Evolutionary conservation across 2,888 invertebrate genomes (phyloP), one percentile per base, ranked within the genome.

Genomic region (Clepsis dumicolana): DNA sequence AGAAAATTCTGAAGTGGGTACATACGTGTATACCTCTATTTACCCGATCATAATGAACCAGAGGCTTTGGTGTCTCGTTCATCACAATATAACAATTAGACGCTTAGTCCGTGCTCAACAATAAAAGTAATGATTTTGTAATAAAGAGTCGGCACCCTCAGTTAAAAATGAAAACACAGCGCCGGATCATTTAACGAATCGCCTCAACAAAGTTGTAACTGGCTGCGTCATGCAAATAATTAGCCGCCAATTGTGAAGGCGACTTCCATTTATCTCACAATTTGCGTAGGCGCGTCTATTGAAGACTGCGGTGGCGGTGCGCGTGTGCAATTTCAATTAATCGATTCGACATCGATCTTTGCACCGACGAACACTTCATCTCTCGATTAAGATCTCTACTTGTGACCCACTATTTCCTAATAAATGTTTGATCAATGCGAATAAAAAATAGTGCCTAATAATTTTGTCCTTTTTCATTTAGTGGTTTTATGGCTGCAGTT

Each of bases 321-420:
- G 79, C 82, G 85, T 82, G 82, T 90, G 90, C 90, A 90, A 92
- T 89, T 90, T 79, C 85, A 79, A 86, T 86, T 90, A 93, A 93
- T 91, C 89, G 91, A 91, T 90, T 90, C 86, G 89, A 88, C 91
- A 91, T 91, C 92, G 90, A 91, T 91, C 91, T 92, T 89, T 91
- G 91, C 89, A 88, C 91, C 83, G 80, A 78, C 78, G 77, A 83
- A 86, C 89, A 90, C 89, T 92, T 87, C 87, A 88, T 90, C 83
- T 88, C 81, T 88, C 79, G 82, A 88, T 89, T 87, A 84, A 86
- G 78, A 85, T 82, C 82, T 78, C 75, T 72, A 74, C 75, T 75
- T 78, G 79, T 85, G 85, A 84, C 86, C 86, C 75, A 85, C 73
- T 83, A 82, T 83, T 83, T 72, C 73, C 81, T 79, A 67, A 74